Base-by-base conservation (phyloP, 2,797 vertebrate species). In the Poeciliopsis gracilis region DNA sequence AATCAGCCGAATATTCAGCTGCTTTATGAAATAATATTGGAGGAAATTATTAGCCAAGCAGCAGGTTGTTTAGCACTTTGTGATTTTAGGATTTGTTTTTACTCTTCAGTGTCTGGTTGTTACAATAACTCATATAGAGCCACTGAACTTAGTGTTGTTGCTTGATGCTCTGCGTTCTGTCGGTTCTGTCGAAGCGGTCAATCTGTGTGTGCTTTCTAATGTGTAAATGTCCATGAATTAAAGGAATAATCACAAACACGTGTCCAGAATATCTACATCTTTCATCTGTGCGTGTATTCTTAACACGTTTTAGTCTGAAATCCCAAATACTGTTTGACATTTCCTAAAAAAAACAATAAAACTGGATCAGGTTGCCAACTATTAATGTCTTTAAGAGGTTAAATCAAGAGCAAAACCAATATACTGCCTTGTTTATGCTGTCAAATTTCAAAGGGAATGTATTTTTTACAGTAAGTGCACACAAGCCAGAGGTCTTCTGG, bases 201-300 rank as follows among this genome's bases (percentile, higher is more conserved):
- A 53, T 55, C 47, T 51, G 43, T 84, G 15, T 80, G 30, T 10
- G 72, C 70, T 81, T 88, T 46, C 76, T 73, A 47, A 72, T 77
- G 75, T 85, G 80, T 38, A 82, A 80, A 80, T 78, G 18, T 66
- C 23, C 59, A 80, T 75, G 71, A 81, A 78, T 81, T 76, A 69
- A 53, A 23, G 5, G 25, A 77, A 18, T 71, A 20, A 84, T 80
- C 78, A 57, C 69, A 83, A 87, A 72, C 84, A 84, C 33, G 43
- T 78, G 55, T 77, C 45, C 38, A 53, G 30, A 76, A 72, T 79
- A 73, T 57, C 20, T 18, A 20, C 7, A 41, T 79, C 5, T 47
- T 80, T 36, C 45, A 13, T 77, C 15, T 20, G 76, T 1, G 3
- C 7, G 57, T 23, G 77, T 75, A 18, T 55, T 80, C 61, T 15